phyloP scores from a whole-genome alignment of 2,888 invertebrate species.

The Amphipoea lucens region DNA sequence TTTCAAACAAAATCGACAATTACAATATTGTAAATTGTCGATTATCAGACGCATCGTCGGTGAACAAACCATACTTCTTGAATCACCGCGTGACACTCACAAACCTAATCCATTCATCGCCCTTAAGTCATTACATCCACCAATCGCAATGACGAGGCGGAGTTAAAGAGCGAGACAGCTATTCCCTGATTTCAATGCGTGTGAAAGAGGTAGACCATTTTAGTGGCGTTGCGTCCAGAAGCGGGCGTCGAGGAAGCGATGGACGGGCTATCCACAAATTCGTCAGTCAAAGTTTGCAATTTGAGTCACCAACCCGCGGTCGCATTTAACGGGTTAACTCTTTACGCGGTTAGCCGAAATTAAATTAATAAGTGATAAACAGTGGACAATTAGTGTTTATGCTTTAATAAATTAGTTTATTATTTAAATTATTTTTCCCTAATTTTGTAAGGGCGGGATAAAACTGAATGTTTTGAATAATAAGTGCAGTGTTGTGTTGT shows the following conservation, averaged over 20 bases:
- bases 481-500: conserved; percentile 62
- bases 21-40: conserved; percentile 8
- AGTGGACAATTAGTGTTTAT: conserved; percentile 33
- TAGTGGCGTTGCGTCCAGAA: conserved; percentile 64
- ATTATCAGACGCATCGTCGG: conserved; percentile 14
- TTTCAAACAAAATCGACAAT: conserved; percentile 21
- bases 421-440: conserved; percentile 11
- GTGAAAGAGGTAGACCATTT: conserved; percentile 62
- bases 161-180: conserved; percentile 68
- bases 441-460: not conserved
- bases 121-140: conserved; percentile 63
- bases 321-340: conserved; percentile 52
- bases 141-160: conserved; percentile 76
- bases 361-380: conserved; percentile 28
- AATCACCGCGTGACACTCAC: conserved; percentile 56
- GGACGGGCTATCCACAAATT: conserved; percentile 44
- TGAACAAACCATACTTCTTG: conserved; percentile 50
- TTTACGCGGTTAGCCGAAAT: conserved; percentile 54
- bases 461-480: conserved; percentile 35
- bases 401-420: conserved; percentile 1
- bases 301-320: conserved; percentile 62
- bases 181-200: conserved; percentile 30
- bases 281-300: conserved; percentile 75
- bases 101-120: conserved; percentile 66
- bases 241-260: conserved; percentile 70